These are phyloP conservation scores for Trissonchulus latispiculum DNA, from an alignment of 2,888 invertebrate species.

Conservation along the genomic window DNA sequence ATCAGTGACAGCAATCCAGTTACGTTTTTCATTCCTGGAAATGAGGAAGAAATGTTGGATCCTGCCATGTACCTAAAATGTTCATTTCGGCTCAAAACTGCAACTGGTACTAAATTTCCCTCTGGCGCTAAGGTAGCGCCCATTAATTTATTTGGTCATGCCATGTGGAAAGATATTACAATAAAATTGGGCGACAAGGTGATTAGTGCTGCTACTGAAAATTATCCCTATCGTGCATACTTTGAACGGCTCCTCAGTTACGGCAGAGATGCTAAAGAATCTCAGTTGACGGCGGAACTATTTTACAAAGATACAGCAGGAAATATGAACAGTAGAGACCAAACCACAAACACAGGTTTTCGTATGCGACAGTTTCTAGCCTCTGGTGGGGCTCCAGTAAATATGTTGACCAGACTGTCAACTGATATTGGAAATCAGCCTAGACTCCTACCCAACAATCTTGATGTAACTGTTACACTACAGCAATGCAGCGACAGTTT, in stretches of 20 bases:
- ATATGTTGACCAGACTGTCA: not conserved
- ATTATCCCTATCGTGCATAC: not conserved
- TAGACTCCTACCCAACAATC: not conserved
- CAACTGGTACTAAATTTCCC: not conserved
- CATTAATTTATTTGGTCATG: conserved; percentile 10
- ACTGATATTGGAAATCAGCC: not conserved
- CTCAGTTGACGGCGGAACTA: not conserved
- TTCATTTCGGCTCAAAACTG: not conserved
- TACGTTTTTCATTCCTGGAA: not conserved
- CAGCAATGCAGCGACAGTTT: not conserved
- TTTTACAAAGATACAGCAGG: conserved; percentile 8
- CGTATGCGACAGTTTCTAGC: not conserved
- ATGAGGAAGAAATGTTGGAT: not conserved
- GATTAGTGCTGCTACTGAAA: not conserved
- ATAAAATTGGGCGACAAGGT: not conserved
- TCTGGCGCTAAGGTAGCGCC: not conserved
- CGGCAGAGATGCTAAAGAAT: not conserved
- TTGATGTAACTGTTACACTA: not conserved
- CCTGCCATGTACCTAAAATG: not conserved
- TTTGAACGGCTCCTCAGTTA: not conserved
- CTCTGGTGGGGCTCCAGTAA: not conserved
- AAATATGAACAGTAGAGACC: not conserved
- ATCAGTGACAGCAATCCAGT: not conserved
- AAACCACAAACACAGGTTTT: not conserved
- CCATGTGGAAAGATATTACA: not conserved